Conservation (phyloP, 1,140 invertebrate genomes). For the Chrysopa pallens region DNA sequence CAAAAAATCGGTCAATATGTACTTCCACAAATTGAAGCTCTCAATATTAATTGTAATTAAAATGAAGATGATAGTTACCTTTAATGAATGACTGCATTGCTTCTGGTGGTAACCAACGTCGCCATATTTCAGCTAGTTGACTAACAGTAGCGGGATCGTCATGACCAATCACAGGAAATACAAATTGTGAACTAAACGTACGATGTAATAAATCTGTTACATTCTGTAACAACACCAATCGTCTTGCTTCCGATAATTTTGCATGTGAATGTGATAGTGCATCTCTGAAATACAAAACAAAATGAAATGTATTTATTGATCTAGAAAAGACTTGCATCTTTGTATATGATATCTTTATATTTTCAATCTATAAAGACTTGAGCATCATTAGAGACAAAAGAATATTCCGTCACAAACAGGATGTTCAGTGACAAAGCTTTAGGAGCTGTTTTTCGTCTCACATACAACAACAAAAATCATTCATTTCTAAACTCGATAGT, state of each 20-base stretch:
- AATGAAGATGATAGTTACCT: constrained; percentile 29
- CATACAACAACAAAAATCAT: too few relatives aligned
- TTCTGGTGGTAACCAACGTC: constrained; percentile 62
- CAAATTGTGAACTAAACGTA: constrained; percentile 63
- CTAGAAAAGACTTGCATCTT: too few relatives aligned
- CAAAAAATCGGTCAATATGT: too few relatives aligned
- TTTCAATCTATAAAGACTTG: too few relatives aligned
- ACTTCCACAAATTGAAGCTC: not conserved
- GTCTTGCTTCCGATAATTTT: constrained; percentile 33
- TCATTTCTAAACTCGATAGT: too few relatives aligned
- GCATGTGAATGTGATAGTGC: constrained; percentile 36
- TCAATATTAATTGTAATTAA: not conserved
- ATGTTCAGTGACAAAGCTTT: too few relatives aligned
- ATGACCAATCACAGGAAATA: constrained; percentile 66
- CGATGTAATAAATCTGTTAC: constrained; percentile 54
- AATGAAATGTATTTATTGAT: not conserved
- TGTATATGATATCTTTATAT: too few relatives aligned
- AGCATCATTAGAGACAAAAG: too few relatives aligned
- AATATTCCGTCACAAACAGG: too few relatives aligned
- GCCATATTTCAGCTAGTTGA: constrained; percentile 53
- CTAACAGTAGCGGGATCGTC: constrained; percentile 48
- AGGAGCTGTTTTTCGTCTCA: too few relatives aligned
- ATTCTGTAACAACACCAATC: constrained; percentile 51
- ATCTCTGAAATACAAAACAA: constrained; percentile 32
- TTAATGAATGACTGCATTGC: constrained; percentile 56